Evolutionary conservation across 2,888 invertebrate species (phyloP), one percentile per base, ranked within the genome.

Genomic region (Linnaemya tessellans): DNA sequence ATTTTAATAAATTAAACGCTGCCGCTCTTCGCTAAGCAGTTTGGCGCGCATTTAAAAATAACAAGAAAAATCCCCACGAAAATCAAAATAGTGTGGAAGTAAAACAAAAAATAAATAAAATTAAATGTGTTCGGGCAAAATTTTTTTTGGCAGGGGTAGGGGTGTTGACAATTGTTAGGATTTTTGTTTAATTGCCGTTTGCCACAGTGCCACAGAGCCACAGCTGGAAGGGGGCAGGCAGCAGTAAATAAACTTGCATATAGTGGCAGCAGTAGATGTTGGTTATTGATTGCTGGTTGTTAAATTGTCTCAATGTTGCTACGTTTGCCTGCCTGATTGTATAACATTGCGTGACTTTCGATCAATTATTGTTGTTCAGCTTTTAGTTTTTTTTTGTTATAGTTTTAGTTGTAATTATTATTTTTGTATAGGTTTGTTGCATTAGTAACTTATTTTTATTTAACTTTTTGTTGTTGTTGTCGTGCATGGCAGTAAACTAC

Each of bases 341-440:
- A 85, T 79, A 82, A 75, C 79, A 30, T 85, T 85, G 85, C 85
- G 85, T 85, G 85, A 82, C 85, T 85, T 85, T 85, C 82, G 85
- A 85, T 82, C 85, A 85, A 85, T 85, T 85, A 85, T 82, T 85
- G 80, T 80, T 82, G 82, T 83, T 77, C 77, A 82, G 82, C 82
- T 67, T 80, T 78, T 82, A 75, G 79, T 82, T 84, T 80, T 84
- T 80, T 79, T 68, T 75, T 80, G 70, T 81, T 81, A 64, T 75
- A 80, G 70, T 62, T 80, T 74, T 75, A 75, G 70, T 80, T 84
- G 74, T 80, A 80, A 80, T 79, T 79, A 80, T 84, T 74, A 82
- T 79, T 65, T 70, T 79, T 77, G 30, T 30, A 30, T 30, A 30
- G 3, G 30, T 30, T 30, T 30, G 30, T 41, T 75, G 41, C 11